A percentile compares a stretch with the other conserved stretches of the same genome.
Evolutionary conservation across 2,113 vertebrate species (phyloP).

Genomic region (Callospermophilus lateralis): DNA sequence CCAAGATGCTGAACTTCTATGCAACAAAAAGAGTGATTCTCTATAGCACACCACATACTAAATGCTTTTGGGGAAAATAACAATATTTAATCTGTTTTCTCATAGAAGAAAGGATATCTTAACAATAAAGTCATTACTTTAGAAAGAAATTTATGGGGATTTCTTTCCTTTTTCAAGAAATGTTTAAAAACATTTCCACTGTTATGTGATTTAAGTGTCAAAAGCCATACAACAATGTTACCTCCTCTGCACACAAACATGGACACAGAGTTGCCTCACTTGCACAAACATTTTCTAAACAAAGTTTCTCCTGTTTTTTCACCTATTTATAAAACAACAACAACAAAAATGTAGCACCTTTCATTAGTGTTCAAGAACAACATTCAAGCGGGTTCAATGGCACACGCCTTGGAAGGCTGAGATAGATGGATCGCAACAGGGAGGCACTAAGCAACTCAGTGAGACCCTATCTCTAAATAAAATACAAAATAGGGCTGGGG

Average conservation of each 20-base stretch:
- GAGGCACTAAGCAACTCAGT: too few relatives aligned
- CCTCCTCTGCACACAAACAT: not conserved
- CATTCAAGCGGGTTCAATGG: not conserved
- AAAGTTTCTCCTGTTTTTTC: not conserved
- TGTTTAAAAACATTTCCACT: not conserved
- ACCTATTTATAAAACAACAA: slow-evolving; percentile 13
- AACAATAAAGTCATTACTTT: slow-evolving; percentile 16
- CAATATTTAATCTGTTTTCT: not conserved
- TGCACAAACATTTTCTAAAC: not conserved
- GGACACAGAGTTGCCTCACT: not conserved
- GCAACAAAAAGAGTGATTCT: not conserved
- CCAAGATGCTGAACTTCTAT: not conserved
- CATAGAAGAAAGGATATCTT: not conserved
- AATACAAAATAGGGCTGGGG: too few relatives aligned
- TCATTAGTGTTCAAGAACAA: not conserved
- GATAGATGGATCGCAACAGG: too few relatives aligned
- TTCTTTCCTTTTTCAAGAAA: not conserved
- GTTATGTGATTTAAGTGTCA: not conserved
- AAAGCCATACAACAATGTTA: not conserved
- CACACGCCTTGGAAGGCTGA: too few relatives aligned
- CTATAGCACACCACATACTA: not conserved
- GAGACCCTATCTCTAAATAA: too few relatives aligned
- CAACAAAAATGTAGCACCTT: not conserved
- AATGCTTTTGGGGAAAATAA: not conserved
- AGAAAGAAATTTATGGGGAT: not conserved